These are phyloP conservation scores for Formica selysi DNA, from an alignment of 1,140 invertebrate species.

Conservation along the genomic window DNA sequence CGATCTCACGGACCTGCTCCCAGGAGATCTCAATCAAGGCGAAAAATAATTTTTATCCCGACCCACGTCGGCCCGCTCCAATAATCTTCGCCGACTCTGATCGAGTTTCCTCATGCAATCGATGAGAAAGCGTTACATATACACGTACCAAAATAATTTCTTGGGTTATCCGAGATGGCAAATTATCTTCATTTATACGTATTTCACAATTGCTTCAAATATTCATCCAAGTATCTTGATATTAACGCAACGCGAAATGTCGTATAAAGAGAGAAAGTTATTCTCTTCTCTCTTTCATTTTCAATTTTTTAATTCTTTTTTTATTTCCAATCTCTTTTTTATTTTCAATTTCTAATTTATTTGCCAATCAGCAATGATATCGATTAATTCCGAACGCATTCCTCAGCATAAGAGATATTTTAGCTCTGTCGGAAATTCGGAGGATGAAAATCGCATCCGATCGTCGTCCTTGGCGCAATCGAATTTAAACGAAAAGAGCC, in stretches of 20 bases:
- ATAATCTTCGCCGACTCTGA: slow-evolving; percentile 79
- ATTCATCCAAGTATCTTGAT: neutral
- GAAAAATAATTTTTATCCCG: slow-evolving; percentile 82
- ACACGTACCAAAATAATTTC: neutral
- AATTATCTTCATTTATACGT: neutral
- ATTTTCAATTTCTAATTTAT: neutral
- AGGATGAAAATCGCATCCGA: slow-evolving; percentile 28
- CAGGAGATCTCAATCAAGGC: slow-evolving; percentile 85
- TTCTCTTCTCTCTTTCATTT: neutral
- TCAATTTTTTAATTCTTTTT: neutral
- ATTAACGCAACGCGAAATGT: neutral
- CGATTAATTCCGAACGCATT: neutral
- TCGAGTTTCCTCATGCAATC: slow-evolving; percentile 75
- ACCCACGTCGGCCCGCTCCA: slow-evolving; percentile 74
- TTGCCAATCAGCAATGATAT: neutral
- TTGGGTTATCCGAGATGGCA: neutral
- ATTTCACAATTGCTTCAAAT: neutral
- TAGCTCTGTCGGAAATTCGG: slow-evolving; percentile 12
- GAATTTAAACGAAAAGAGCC: slow-evolving; percentile 53
- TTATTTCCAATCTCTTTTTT: neutral
- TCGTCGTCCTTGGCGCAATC: slow-evolving; percentile 43
- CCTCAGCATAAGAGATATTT: slow-evolving; percentile 2
- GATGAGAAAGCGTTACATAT: slow-evolving; percentile 39
- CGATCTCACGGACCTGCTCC: slow-evolving; percentile 70
- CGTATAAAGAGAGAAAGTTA: neutral